These are phyloP conservation scores for Chelonia mydas DNA, from an alignment of 2,797 vertebrate species.

Conservation along the genomic window DNA sequence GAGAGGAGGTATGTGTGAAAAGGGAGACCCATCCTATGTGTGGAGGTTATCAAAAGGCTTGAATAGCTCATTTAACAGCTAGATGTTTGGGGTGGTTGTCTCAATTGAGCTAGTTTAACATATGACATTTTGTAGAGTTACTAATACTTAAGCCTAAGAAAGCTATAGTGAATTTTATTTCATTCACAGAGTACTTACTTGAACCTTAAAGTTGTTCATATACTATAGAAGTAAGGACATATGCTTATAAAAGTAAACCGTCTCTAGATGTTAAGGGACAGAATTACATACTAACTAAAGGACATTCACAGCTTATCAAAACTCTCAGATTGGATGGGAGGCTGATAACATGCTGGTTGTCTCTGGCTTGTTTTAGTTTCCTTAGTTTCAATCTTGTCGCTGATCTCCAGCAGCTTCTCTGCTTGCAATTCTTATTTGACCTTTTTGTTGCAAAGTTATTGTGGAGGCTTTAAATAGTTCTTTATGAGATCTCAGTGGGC, in stretches of 20 bases:
- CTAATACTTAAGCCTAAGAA: not conserved
- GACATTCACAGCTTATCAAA: constrained; percentile 62
- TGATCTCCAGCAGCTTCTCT: constrained; percentile 69
- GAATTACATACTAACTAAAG: constrained; percentile 20
- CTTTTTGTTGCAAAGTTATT: constrained; percentile 70
- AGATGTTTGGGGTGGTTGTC: not conserved
- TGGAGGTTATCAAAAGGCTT: not conserved
- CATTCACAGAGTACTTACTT: not conserved
- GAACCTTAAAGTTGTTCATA: not conserved
- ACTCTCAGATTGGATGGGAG: constrained; percentile 31
- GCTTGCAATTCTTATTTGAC: constrained; percentile 73
- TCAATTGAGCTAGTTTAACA: not conserved
- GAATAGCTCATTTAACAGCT: not conserved
- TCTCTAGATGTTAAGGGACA: not conserved
- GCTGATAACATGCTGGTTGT: constrained; percentile 35
- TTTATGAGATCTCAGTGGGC: constrained; percentile 73
- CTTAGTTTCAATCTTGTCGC: constrained; percentile 50
- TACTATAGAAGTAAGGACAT: not conserved
- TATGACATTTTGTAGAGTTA: rapidly evolving
- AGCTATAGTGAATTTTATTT: not conserved
- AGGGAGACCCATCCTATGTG: not conserved
- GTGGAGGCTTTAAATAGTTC: constrained; percentile 70
- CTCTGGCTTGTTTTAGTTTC: constrained; percentile 59
- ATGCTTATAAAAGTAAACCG: not conserved
- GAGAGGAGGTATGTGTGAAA: not conserved